Base-by-base conservation (phyloP, 2,113 vertebrate species). In the Myxocyprinus asiaticus region DNA sequence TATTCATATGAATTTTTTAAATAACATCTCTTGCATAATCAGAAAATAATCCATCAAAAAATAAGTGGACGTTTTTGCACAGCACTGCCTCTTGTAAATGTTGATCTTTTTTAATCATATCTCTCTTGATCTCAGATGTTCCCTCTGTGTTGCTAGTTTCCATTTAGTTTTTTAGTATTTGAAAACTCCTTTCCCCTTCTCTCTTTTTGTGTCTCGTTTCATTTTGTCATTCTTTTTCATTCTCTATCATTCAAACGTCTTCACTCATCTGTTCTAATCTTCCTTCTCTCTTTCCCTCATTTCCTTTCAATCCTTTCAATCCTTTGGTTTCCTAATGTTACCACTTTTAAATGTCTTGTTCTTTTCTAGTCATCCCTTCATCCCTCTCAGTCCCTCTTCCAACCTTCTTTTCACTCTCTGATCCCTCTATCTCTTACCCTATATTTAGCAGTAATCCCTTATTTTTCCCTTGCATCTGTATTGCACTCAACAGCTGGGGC, bases 401-500 rank as follows among this genome's bases (percentile, higher is more conserved):
- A 33, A 1, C 22, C 22, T 33, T 33, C 22, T 33, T 33, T 33
- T 33, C 22, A 33, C 22, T 33, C 22, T 33, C 22, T 33, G 22
- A 33, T 33, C 75, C 9, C 15, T 0, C 72, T 5, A 42, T 48
- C 6, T 47, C 76, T 42, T 67, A 82, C 79, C 84, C 84, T 84
- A 88, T 83, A 88, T 91, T 90, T 90, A 90, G 81, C 80, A 22
- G 7, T 88, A 90, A 92, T 90, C 86, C 83, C 80, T 84, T 85
- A 86, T 88, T 89, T 87, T 56, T 33, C 22, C 22, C 22, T 81
- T 79, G 77, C 89, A 92, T 91, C 90, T 90, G 88, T 77, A 82
- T 82, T 81, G 68, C 85, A 73, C 82, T 88, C 83, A 90, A 88
- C 90, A 92, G 89, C 92, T 91, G 91, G 86, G 67, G 84, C 84